Evolutionary conservation across 2,888 invertebrate genomes (phyloP).

Genomic region (Hoplodrina blanda): DNA sequence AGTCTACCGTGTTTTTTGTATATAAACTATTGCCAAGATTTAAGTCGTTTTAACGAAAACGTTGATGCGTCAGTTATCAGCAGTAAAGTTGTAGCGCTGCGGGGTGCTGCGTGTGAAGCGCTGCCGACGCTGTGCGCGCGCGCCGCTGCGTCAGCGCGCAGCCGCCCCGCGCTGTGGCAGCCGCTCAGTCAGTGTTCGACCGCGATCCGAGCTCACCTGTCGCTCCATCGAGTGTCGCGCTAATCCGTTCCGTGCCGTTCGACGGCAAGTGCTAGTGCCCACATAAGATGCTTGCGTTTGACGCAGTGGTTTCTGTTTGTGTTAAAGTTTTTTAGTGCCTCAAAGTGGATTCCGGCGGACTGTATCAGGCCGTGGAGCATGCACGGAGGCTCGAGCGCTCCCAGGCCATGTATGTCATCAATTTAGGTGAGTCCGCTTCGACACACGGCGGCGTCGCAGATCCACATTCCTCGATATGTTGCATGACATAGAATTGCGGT

Average conservation of each 20-base stretch:
- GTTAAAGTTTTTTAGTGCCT: conserved; percentile 83
- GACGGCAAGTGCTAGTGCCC: conserved; percentile 79
- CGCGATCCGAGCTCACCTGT: conserved; percentile 81
- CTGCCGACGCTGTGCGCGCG: conserved; percentile 52
- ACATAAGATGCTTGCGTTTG: conserved; percentile 86
- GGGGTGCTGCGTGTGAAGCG: conserved; percentile 52
- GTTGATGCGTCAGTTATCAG: conserved; percentile 66
- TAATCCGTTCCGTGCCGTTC: conserved; percentile 74
- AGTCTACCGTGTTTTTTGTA: conserved; percentile 67
- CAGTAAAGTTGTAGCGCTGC: conserved; percentile 61
- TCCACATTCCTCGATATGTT: conserved; percentile 77
- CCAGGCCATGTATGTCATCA: conserved; percentile 91
- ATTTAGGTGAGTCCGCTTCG: conserved; percentile 89
- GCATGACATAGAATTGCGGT: conserved; percentile 69
- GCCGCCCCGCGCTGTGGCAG: conserved; percentile 56
- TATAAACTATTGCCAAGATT: conserved; percentile 77
- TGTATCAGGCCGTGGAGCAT: conserved; percentile 89
- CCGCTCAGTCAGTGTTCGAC: conserved; percentile 80
- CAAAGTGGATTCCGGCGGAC: conserved; percentile 89
- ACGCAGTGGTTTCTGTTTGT: conserved; percentile 86
- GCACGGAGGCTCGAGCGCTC: conserved; percentile 89
- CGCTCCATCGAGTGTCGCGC: conserved; percentile 73
- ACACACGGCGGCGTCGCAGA: conserved; percentile 72
- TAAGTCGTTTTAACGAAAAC: conserved; percentile 70
- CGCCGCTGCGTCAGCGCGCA: conserved; percentile 54